Percentiles rank a stretch among this genome's conserved stretches.
phyloP scores from a whole-genome alignment of 2,888 invertebrate genomes.

The Toxonevra muliebris region DNA sequence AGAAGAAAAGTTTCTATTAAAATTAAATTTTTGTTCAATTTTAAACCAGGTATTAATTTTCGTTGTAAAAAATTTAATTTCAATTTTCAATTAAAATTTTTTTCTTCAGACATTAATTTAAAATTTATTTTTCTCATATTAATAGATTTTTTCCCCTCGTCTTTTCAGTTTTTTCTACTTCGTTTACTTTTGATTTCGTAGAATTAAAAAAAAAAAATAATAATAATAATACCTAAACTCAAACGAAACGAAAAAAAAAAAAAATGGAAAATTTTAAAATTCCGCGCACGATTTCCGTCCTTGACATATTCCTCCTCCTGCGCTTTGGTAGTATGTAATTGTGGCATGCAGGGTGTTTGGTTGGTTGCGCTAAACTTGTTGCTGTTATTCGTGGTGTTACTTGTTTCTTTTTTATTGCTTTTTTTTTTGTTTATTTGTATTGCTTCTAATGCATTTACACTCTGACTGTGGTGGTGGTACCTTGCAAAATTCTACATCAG shows the following conservation, averaged over 20 bases:
- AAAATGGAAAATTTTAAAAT: constrained; percentile 20
- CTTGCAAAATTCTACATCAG: constrained; percentile 15
- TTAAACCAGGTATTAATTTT: no score
- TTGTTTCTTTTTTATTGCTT: neutral
- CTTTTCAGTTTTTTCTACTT: neutral
- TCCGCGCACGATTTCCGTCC: constrained; percentile 35
- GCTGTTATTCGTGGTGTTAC: constrained; percentile 4
- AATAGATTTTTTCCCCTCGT: neutral
- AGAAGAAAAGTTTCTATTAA: no score
- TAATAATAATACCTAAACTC: neutral
- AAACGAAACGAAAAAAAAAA: neutral
- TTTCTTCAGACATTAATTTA: no score
- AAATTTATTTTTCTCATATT: neutral
- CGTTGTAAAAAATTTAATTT: no score
- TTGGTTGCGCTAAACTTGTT: constrained; percentile 4
- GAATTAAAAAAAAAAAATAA: neutral
- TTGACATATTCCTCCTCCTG: constrained; percentile 34
- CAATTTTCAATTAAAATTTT: no score
- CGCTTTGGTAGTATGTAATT: neutral
- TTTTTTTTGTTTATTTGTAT: constrained; percentile 1
- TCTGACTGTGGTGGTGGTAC: constrained; percentile 29
- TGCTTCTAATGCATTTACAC: constrained; percentile 1
- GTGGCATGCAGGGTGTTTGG: neutral
- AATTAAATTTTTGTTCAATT: no score
- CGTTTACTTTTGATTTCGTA: neutral